phyloP scores from a whole-genome alignment of 2,888 invertebrate genomes.

The Cataglyphis cursor region DNA sequence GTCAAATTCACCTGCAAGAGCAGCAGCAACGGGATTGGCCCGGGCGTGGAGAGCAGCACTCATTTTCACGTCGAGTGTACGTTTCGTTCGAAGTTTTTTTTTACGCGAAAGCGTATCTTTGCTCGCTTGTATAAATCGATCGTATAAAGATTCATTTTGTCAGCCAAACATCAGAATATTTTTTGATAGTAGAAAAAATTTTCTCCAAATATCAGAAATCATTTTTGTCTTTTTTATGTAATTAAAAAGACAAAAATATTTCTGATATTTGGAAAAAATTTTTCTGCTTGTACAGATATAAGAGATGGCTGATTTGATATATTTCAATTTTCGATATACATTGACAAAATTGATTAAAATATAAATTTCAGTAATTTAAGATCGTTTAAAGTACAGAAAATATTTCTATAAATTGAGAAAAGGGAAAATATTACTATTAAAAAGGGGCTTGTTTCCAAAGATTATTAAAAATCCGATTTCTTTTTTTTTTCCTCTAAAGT shows the following conservation, averaged over 20 bases:
- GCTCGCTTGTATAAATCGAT: conserved; percentile 12
- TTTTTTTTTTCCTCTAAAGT: conserved; percentile 87
- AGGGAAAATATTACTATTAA: not conserved
- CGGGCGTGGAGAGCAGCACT: conserved; percentile 94
- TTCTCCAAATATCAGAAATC: too few species aligned
- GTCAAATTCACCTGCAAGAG: conserved; percentile 94
- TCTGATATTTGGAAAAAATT: not conserved
- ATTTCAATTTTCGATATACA: not conserved
- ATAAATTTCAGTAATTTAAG: not conserved
- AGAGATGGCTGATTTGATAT: not conserved
- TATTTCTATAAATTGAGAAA: not conserved
- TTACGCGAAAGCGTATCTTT: not conserved
- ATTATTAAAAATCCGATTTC: conserved; percentile 7
- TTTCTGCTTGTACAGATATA: not conserved
- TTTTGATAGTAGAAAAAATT: too few species aligned
- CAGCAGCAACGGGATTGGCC: conserved; percentile 92
- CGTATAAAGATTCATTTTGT: not conserved
- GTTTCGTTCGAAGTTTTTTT: conserved; percentile 83
- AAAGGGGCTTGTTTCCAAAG: not conserved
- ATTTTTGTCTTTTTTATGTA: too few species aligned
- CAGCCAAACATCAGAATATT: too few species aligned
- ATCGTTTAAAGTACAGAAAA: not conserved
- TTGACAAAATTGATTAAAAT: conserved; percentile 13
- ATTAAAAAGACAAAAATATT: not conserved
- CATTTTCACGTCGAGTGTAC: conserved; percentile 96